phyloP scores from a whole-genome alignment of 1,140 invertebrate genomes.

The Euschistus heros region DNA sequence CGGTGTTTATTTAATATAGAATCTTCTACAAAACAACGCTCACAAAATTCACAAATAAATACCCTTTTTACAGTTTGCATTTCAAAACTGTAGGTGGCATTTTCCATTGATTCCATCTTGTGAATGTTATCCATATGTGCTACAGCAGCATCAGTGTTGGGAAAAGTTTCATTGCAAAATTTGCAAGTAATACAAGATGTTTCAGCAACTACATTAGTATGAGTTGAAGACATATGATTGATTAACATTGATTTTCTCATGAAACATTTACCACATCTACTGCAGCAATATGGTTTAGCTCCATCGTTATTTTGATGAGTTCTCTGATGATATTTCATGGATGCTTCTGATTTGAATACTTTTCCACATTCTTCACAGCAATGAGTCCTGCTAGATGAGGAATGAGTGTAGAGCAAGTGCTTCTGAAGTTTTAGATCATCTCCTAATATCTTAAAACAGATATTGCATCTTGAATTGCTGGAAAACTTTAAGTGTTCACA shows the following conservation, averaged over 20 bases:
- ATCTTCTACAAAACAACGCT: conserved; percentile 21
- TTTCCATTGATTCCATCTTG: conserved; percentile 10
- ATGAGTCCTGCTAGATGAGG: conserved; percentile 12
- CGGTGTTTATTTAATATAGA: conserved; percentile 20
- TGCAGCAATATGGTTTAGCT: conserved; percentile 27
- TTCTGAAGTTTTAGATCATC: conserved; percentile 27
- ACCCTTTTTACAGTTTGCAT: conserved; percentile 21
- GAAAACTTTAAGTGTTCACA: conserved; percentile 25
- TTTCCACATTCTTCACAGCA: conserved; percentile 29
- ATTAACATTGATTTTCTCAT: conserved; percentile 26
- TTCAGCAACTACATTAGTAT: conserved; percentile 23
- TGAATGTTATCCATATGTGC: conserved; percentile 25
- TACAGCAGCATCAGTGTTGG: conserved; percentile 23
- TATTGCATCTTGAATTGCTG: conserved; percentile 20
- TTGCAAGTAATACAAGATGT: conserved; percentile 27
- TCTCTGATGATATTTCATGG: conserved; percentile 24
- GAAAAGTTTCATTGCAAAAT: conserved; percentile 28
- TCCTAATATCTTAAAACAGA: conserved; percentile 24
- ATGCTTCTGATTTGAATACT: conserved; percentile 24
- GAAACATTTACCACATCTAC: conserved; percentile 29
- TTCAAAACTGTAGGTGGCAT: conserved; percentile 14
- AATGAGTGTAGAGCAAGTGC: conserved; percentile 22
- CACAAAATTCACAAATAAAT: conserved; percentile 30
- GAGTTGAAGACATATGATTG: conserved; percentile 26
- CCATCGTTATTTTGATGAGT: conserved; percentile 22